Percentiles rank a stretch among this genome's conserved stretches.
Evolutionary conservation across 1,140 invertebrate species (phyloP).

Genomic region (Zaprionus ghesquierei): DNA sequence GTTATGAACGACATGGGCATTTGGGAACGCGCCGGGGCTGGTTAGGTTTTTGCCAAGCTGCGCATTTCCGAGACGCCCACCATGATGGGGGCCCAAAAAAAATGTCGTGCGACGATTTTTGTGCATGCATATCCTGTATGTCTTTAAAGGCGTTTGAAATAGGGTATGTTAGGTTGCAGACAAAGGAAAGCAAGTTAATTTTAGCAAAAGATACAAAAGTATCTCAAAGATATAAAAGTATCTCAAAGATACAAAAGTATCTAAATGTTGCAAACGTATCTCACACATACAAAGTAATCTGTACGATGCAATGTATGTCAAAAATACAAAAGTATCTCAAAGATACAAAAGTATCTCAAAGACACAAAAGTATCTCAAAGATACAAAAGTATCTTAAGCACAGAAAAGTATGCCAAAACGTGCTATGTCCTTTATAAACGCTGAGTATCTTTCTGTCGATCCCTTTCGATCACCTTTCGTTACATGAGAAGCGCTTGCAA

Average conservation of each 20-base stretch:
- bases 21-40: conserved; percentile 12
- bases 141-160: not conserved
- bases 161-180: not conserved
- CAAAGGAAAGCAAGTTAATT: not conserved
- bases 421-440: too few species aligned
- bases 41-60: not conserved
- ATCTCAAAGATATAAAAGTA: not conserved
- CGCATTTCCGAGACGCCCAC: conserved; percentile 51
- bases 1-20: conserved; percentile 54
- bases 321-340: too few species aligned
- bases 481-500: conserved; percentile 29
- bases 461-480: not conserved
- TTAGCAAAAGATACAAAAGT: not conserved
- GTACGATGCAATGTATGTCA: too few species aligned
- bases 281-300: too few species aligned
- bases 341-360: too few species aligned
- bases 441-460: not conserved
- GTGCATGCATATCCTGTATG: not conserved
- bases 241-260: not conserved
- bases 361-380: too few species aligned
- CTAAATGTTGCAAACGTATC: too few species aligned
- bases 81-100: not conserved
- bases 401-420: too few species aligned
- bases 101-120: conserved; percentile 57
- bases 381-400: too few species aligned